A percentile compares a stretch with the other conserved stretches of the same genome.
Conservation (phyloP, 2,797 vertebrate species). For the Tympanoctomys barrerae region DNA sequence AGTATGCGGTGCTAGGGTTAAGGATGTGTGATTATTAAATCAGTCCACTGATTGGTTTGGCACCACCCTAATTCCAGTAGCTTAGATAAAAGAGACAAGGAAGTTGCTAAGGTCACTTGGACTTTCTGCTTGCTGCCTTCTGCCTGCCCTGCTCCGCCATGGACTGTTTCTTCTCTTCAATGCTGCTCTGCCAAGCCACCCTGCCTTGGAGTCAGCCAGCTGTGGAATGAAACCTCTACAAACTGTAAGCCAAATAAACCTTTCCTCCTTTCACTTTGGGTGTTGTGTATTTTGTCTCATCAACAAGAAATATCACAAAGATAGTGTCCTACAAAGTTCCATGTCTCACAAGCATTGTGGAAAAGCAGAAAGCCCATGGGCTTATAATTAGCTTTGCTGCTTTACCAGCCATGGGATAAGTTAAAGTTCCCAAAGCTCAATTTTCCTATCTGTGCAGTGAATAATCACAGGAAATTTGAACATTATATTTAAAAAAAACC, state of each 20-base stretch:
- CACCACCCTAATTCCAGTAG: not conserved
- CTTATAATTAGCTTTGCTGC: not conserved
- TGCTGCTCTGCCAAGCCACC: not conserved
- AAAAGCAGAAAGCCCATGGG: accelerated
- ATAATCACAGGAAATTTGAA: not conserved
- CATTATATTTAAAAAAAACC: not conserved
- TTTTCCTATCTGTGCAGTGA: not conserved
- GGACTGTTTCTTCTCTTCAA: not conserved
- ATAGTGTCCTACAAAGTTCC: accelerated
- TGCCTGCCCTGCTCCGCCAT: not conserved
- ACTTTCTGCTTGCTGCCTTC: not conserved
- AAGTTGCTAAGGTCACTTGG: not conserved
- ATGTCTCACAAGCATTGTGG: not conserved
- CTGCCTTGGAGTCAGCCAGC: not conserved
- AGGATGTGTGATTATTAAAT: not conserved
- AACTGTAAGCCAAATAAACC: not conserved
- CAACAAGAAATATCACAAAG: not conserved
- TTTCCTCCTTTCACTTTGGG: too few relatives aligned
- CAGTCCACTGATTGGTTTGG: not conserved
- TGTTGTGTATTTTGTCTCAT: too few relatives aligned
- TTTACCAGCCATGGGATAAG: not conserved
- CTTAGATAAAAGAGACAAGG: not conserved
- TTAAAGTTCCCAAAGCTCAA: not conserved
- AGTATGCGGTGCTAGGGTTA: not conserved
- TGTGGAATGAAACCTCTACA: not conserved